Evolutionary conservation across 1,140 invertebrate genomes (phyloP), one percentile per base, ranked within the genome.

Genomic region (Hyposmocoma kahamanoa): DNA sequence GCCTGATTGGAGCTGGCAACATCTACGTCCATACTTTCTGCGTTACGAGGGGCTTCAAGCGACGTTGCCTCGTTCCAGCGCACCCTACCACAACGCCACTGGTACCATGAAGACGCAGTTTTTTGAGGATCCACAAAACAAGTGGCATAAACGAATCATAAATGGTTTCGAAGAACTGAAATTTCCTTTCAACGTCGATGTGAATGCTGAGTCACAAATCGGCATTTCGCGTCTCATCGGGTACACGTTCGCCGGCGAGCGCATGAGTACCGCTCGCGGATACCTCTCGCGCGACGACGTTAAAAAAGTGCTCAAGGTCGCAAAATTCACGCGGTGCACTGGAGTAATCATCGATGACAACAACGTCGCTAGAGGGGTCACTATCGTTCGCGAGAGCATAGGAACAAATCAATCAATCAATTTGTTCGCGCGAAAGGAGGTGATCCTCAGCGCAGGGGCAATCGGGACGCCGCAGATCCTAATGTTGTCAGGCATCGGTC

Each of bases 401-500:
- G 34, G 17, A 0, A n/a, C n/a, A n/a, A n/a, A n/a, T n/a, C 34
- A 11, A 4, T 48, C 28, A 54, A 47, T 83, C 11, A 77, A 57
- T 17, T 70, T 89, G 0, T 80, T 64, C 6, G 90, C 88, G 0
- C 82, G 56, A 6, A 90, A 89, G 58, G 94, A 95, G 79, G 90
- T 95, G 0, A 91, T 94, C 44, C 53, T 95, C 15, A 91, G 90
- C 24, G 92, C 90, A 11, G 93, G 93, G 0, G 62, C 91, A 0
- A 79, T 94, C 22, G 92, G 91, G 54, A 90, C 91, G 17, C 91
- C 93, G 5, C 91, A 94, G 61, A 66, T 95, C 8, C 72, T 95
- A 0, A 90, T 92, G 91, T 75, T 93, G n/a, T 93, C 92, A 11
- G 93, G 93, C 1, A 81, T 95, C 11, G 93, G 93, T 0, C 91